These are phyloP conservation scores for Drosophila bocqueti DNA, from an alignment of 1,140 invertebrate genomes.

Conservation along the genomic window DNA sequence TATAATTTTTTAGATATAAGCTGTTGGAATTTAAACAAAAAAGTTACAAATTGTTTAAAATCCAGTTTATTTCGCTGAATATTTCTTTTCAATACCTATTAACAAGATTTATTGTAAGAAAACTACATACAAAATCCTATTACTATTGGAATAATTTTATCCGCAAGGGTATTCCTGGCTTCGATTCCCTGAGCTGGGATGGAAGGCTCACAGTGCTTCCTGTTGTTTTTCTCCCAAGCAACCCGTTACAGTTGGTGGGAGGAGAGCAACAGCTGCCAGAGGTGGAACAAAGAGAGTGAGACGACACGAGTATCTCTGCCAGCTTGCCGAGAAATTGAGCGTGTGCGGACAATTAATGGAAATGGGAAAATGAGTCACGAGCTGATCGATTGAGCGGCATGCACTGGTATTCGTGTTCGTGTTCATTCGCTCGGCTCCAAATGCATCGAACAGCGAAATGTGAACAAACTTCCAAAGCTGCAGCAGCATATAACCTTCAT, in stretches of 20 bases:
- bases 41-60: neutral
- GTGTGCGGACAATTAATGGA: conserved; percentile 50
- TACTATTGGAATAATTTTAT: neutral
- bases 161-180: conserved; percentile 9
- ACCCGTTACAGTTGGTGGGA: neutral
- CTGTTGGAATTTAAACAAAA: neutral
- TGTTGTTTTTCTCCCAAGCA: conserved; percentile 9
- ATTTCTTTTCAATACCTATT: neutral
- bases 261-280: conserved; percentile 34
- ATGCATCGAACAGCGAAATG: conserved; percentile 32
- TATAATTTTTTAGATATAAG: neutral
- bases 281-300: conserved; percentile 24
- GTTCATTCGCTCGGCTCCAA: conserved; percentile 20
- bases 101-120: neutral
- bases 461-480: conserved; percentile 50
- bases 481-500: conserved; percentile 45
- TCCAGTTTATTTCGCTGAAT: neutral
- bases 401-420: conserved; percentile 20
- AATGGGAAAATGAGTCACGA: conserved; percentile 42
- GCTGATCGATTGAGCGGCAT: conserved; percentile 37
- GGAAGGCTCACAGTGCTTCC: conserved; percentile 1
- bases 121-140: neutral
- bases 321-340: conserved; percentile 38
- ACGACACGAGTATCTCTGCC: conserved; percentile 37
- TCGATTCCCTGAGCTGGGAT: conserved; percentile 6